A percentile compares a stretch with the other conserved stretches of the same genome.
phyloP scores from a whole-genome alignment of 2,113 vertebrate genomes.

The Coreoperca whiteheadi region DNA sequence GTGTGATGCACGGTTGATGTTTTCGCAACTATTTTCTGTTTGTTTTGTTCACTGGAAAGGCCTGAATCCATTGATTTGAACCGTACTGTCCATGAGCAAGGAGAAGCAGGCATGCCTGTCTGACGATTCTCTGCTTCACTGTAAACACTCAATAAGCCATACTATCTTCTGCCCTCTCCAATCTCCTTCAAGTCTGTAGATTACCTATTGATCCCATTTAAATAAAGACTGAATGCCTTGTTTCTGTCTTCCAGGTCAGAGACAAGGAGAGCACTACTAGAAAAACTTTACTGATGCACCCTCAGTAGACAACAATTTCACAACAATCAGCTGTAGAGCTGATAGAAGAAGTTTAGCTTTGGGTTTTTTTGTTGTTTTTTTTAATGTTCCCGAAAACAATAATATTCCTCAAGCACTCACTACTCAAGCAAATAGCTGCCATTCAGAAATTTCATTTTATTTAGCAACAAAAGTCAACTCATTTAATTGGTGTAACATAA shows the following conservation, averaged over 20 bases:
- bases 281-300: conserved; percentile 12
- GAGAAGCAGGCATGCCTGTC: conserved; percentile 11
- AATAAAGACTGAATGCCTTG: conserved; percentile 45
- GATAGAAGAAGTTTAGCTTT: background rate
- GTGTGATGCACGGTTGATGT: background rate
- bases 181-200: conserved; percentile 40
- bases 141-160: background rate
- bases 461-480: conserved; percentile 19
- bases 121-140: conserved; percentile 25
- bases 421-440: conserved; percentile 32
- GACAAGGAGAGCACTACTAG: background rate
- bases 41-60: background rate
- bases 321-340: conserved; percentile 30
- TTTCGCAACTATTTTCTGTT: background rate
- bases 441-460: conserved; percentile 34
- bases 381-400: conserved; percentile 29
- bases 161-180: background rate
- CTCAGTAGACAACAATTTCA: conserved; percentile 18
- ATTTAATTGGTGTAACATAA: conserved; percentile 39
- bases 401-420: conserved; percentile 37
- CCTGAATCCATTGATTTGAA: conserved; percentile 2
- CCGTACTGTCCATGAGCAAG: background rate
- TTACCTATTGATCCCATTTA: conserved; percentile 51
- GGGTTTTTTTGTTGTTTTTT: too few relatives aligned
- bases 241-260: conserved; percentile 33